These are phyloP conservation scores for Volucella inanis DNA, from an alignment of 2,888 invertebrate species.

Conservation along the genomic window DNA sequence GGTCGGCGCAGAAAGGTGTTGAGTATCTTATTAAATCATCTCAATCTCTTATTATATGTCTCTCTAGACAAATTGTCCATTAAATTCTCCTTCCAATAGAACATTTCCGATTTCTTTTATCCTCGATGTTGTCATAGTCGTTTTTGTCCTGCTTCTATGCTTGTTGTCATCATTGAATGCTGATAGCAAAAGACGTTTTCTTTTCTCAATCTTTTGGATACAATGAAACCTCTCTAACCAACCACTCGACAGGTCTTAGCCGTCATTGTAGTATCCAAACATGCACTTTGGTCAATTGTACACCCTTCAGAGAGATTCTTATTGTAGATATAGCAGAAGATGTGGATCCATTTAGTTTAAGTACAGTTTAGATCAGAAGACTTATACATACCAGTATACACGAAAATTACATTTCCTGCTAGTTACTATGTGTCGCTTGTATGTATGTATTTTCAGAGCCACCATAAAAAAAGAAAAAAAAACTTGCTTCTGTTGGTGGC, in stretches of 20 bases:
- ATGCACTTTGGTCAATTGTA: slow-evolving; percentile 39
- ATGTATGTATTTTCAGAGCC: neutral
- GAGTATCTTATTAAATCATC: slow-evolving; percentile 28
- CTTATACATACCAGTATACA: neutral
- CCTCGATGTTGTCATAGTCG: neutral
- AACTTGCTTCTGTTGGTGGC: slow-evolving; percentile 30
- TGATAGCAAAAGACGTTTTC: slow-evolving; percentile 4
- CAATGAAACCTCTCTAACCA: slow-evolving; percentile 41
- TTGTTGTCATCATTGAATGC: too few relatives aligned
- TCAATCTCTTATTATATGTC: slow-evolving; percentile 19
- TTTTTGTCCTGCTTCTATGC: too few relatives aligned
- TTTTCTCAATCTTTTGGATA: slow-evolving; percentile 47
- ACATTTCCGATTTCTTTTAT: slow-evolving; percentile 35
- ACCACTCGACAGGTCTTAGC: slow-evolving; percentile 41
- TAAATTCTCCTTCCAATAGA: slow-evolving; percentile 33
- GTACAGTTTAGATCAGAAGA: slow-evolving; percentile 45
- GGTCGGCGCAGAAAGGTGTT: slow-evolving; percentile 62
- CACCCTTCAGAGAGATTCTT: slow-evolving; percentile 29
- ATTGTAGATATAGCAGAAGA: slow-evolving; percentile 53
- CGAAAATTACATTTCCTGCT: slow-evolving; percentile 51
- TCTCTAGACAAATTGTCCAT: slow-evolving; percentile 54
- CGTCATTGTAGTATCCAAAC: slow-evolving; percentile 30
- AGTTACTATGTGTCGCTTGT: slow-evolving; percentile 22
- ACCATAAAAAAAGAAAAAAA: slow-evolving; percentile 21
- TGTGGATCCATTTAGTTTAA: slow-evolving; percentile 64